These are phyloP conservation scores for Cavia aperea DNA, from an alignment of 2,113 vertebrate genomes.

Conservation along the genomic window DNA sequence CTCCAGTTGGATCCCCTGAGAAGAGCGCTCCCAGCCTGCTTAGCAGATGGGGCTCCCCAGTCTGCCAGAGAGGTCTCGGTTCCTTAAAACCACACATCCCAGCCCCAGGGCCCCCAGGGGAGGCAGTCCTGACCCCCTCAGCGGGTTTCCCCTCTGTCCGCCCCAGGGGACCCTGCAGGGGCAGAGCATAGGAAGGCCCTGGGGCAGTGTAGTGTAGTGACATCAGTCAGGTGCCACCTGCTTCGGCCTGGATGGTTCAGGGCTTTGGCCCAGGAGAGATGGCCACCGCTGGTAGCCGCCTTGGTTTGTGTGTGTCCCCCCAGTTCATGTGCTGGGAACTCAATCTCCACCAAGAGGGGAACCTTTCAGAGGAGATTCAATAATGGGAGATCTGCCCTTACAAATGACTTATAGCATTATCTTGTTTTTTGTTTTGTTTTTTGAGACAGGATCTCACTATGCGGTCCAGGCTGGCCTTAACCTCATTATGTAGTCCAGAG, in stretches of 20 bases:
- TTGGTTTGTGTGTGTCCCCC: too few species aligned
- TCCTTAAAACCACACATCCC: background rate
- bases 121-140: background rate
- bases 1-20: background rate
- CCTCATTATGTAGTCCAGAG: background rate
- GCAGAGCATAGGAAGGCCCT: background rate
- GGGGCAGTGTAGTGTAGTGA: background rate
- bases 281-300: background rate
- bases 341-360: background rate
- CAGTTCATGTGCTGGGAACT: background rate
- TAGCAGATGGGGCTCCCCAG: background rate
- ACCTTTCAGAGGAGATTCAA: background rate
- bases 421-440: background rate
- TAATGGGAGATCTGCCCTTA: background rate
- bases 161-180: background rate
- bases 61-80: too few species aligned
- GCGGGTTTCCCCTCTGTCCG: background rate
- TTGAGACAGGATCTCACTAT: background rate
- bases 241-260: background rate
- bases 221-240: background rate
- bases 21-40: background rate
- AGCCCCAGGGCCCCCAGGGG: background rate
- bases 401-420: background rate
- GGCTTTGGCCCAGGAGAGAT: background rate
- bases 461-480: background rate